Percentiles rank a stretch among this genome's conserved stretches.
phyloP scores from a whole-genome alignment of 2,113 vertebrate species.

The Regulus satrapa region DNA sequence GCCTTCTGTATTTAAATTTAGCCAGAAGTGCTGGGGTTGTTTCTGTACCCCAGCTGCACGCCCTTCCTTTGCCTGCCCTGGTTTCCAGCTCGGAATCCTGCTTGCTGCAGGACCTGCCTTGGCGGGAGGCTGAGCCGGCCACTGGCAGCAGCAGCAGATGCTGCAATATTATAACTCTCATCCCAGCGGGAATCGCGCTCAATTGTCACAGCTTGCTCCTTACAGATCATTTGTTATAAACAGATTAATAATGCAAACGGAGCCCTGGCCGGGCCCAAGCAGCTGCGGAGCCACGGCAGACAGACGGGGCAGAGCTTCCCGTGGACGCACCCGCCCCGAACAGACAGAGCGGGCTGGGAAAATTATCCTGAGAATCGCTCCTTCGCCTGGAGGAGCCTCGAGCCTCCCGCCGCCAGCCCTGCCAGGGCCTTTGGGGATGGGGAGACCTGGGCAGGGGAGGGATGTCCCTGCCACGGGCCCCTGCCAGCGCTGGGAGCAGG shows the following conservation, averaged over 20 bases:
- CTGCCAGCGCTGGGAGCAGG: not conserved
- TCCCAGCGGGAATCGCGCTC: not conserved
- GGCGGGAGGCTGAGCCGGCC: not conserved
- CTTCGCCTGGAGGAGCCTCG: not conserved
- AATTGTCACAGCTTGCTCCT: not conserved
- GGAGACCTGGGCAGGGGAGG: not conserved
- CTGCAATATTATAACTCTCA: not conserved
- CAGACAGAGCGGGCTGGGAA: not conserved
- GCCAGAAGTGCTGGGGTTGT: not conserved
- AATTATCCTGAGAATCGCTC: not conserved
- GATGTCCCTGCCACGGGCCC: not conserved
- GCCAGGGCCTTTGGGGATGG: not conserved
- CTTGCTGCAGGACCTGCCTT: not conserved
- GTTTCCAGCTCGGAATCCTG: not conserved
- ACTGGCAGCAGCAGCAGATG: not conserved
- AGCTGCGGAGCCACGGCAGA: not conserved
- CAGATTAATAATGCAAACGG: not conserved
- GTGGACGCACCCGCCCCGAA: accelerated
- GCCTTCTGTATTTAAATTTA: not conserved
- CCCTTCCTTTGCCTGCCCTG: not conserved
- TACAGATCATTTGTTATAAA: not conserved
- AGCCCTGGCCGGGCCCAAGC: not conserved
- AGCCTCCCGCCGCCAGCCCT: not conserved
- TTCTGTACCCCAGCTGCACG: accelerated
- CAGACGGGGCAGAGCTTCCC: not conserved